Evolutionary conservation across 2,888 invertebrate species (phyloP).

Genomic region (Folsomia candida): DNA sequence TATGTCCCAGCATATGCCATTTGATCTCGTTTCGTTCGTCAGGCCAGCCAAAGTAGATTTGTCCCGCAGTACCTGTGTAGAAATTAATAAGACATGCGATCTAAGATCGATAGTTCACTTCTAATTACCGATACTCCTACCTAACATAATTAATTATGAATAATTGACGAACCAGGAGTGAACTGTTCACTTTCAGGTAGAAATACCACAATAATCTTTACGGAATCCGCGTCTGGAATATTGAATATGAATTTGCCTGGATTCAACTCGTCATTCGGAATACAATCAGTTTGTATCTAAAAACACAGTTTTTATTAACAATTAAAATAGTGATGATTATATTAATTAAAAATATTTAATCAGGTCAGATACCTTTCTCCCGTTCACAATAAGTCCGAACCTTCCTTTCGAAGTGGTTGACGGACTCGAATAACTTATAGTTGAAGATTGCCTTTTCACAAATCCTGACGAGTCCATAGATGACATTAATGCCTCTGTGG

Average conservation of each 20-base stretch:
- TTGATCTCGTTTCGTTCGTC: neutral
- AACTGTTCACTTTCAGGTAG: neutral
- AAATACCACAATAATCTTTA: neutral
- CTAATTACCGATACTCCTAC: too few species aligned
- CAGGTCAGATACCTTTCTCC: neutral
- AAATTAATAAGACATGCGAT: neutral
- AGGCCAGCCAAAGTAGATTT: constrained; percentile 6
- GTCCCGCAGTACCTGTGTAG: neutral
- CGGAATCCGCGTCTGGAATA: neutral
- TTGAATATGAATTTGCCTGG: neutral
- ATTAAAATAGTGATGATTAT: too few species aligned
- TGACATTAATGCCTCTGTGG: too few species aligned
- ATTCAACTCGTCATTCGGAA: neutral
- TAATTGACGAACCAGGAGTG: neutral
- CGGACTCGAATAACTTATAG: neutral
- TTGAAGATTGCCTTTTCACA: too few species aligned
- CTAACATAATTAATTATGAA: too few species aligned
- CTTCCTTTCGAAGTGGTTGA: neutral
- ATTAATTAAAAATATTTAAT: neutral
- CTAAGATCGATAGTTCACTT: too few species aligned
- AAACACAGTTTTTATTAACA: too few species aligned
- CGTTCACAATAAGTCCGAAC: neutral
- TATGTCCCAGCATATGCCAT: constrained; percentile 2
- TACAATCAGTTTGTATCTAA: neutral
- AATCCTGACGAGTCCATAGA: too few species aligned